Evolutionary conservation across 2,113 vertebrate species (phyloP), one percentile per base, ranked within the genome.

Genomic region (Tetraodon nigroviridis): DNA sequence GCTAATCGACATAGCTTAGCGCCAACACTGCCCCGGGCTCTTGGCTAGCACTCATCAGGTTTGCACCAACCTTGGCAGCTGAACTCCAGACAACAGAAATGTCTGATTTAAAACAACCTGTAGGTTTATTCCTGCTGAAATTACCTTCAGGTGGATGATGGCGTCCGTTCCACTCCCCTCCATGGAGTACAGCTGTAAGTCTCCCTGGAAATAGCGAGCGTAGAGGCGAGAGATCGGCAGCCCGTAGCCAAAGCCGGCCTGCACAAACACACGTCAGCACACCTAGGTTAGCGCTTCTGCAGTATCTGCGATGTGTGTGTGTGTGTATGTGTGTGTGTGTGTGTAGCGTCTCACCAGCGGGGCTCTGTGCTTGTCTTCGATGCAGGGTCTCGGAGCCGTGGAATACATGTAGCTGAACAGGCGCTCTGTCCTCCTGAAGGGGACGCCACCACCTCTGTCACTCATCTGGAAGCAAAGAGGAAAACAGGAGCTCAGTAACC

Each of bases 351-450:
- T 75, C 54, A 94, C 92, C 91, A 93, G 57, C 0, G 94, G 93
- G 0, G 93, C 87, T 1, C 92, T 90, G 20, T 90, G 90, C 0
- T 87, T 76, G 67, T 81, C 75, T 50, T 84, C 90, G 0, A 85
- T 79, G 51, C 86, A 84, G 0, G 93, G 94, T 17, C 86, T 89
- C 49, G 94, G 93, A 0, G 94, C 94, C 0, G 93, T 95, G 21
- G 93, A 92, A 69, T 94, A 95, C 92, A 95, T 87, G 83, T 95
- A 95, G 78, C 93, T 94, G 86, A 95, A 95, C 49, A 95, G 91
- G 0, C 84, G 82, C 47, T 95, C 94, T 0, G 91, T 94, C 84
- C 93, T 95, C 55, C 91, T 79, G 73, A 92, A 87, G 6, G 93
- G 93, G 49, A 95, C 93, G 0, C 93, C 93, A 18, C 93, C 87